Evolutionary conservation across 2,888 invertebrate genomes (phyloP).

Genomic region (Epirrita christyi): DNA sequence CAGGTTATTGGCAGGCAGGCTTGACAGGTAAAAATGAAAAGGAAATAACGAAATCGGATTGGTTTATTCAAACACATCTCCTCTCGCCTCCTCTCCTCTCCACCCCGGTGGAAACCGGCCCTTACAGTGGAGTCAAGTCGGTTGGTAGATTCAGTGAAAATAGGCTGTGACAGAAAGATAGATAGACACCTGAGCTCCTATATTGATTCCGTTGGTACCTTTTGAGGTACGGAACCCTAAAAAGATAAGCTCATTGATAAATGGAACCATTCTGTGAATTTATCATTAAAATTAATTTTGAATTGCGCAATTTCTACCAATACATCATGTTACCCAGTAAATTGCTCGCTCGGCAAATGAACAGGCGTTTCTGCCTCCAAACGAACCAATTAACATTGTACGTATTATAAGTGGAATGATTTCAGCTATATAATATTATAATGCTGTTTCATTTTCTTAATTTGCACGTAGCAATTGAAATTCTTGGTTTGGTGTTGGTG

Average conservation of each 20-base stretch:
- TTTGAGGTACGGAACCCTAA: not conserved
- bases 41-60: too few species aligned
- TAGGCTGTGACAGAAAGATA: too few species aligned
- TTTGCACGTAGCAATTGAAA: constrained; percentile 1
- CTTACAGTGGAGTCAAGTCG: too few species aligned
- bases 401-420: constrained; percentile 1
- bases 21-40: too few species aligned
- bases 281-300: not conserved
- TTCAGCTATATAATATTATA: too few species aligned
- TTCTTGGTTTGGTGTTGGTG: not conserved
- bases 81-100: too few species aligned
- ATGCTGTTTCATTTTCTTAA: constrained; percentile 6
- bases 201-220: not conserved
- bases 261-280: not conserved
- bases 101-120: too few species aligned
- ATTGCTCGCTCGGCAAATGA: constrained; percentile 7
- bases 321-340: not conserved
- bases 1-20: too few species aligned
- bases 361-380: not conserved
- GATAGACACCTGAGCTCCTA: too few species aligned
- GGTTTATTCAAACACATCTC: too few species aligned
- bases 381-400: constrained; percentile 8
- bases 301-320: constrained; percentile 1
- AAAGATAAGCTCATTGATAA: not conserved
- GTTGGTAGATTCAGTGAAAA: too few species aligned